A percentile compares a stretch with the other conserved stretches of the same genome.
phyloP scores from a whole-genome alignment of 2,797 vertebrate species.

The Netta rufina region DNA sequence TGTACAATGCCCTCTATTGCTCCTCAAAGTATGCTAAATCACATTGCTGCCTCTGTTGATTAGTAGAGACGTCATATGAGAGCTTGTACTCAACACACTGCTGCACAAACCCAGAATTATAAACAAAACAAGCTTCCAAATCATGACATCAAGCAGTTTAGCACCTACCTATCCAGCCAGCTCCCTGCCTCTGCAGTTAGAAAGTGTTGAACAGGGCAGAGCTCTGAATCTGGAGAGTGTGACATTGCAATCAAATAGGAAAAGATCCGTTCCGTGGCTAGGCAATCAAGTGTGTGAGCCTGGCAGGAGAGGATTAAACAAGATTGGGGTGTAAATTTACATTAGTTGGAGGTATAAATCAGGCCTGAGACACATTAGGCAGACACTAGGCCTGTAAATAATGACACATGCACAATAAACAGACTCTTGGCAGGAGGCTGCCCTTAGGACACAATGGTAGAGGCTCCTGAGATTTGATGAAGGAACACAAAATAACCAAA shows the following conservation, averaged over 20 bases:
- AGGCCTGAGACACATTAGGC: background rate
- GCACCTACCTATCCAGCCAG: background rate
- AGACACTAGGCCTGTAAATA: background rate
- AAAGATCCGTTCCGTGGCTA: background rate
- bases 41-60: background rate
- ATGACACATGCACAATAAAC: background rate
- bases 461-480: background rate
- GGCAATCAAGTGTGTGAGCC: background rate
- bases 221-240: background rate
- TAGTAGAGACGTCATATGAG: background rate
- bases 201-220: background rate
- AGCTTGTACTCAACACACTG: background rate
- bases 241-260: background rate
- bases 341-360: conserved; percentile 2
- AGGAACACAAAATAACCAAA: conserved; percentile 1
- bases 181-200: background rate
- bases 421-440: background rate
- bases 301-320: background rate
- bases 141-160: background rate
- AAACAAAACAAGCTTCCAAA: background rate
- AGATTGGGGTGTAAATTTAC: background rate
- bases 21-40: background rate
- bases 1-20: background rate
- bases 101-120: background rate
- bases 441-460: background rate